Base-by-base conservation (phyloP, 1,140 invertebrate species). In the Papilio dardanus region DNA sequence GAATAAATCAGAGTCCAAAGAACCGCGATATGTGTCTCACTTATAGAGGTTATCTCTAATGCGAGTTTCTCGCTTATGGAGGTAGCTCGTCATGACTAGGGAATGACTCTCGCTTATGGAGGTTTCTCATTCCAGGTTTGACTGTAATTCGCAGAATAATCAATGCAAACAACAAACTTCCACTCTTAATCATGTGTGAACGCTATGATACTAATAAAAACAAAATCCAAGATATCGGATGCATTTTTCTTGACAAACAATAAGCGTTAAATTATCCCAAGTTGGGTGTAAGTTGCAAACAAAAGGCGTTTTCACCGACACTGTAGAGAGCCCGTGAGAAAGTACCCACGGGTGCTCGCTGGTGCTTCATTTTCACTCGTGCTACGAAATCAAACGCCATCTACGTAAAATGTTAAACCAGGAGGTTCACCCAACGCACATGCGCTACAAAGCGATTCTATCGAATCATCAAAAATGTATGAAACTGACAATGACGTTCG, bases 331-430 rank as follows among this genome's bases (percentile, higher is more conserved):
- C 19, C 54, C 77, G 81, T 85, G 83, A 82, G 83, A 85, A 85
- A 81, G 80, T 85, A 82, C 83, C 78, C 82, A 85, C 82, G 74
- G 74, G 76, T 79, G 76, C 65, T 31, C 8, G 28, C 58, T 65
- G 58, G 16, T 46, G 65, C 30, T 66, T 68, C 65, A 46, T 80
- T 85, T 85, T 85, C 83, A 81, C 83, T 82, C 79, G 77, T 79
- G 79, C 75, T 81, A 81, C 71, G 75, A 77, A 71, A 50, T 24
- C 40, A 28, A 67, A 76, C 54, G 54, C 30, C 54, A 62, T 62
- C 54, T 28, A 66, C 3, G 28, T 16, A 19, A 19, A 66, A 66
- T 33, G 16, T 19, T 7, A 33, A 77, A 75, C 67, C 74, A 73
- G 58, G 8, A 58, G 10, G 24, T 54, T 14, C 50, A 58, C 21